phyloP scores from a whole-genome alignment of 2,888 invertebrate genomes.

The Galerucella nymphaeae region DNA sequence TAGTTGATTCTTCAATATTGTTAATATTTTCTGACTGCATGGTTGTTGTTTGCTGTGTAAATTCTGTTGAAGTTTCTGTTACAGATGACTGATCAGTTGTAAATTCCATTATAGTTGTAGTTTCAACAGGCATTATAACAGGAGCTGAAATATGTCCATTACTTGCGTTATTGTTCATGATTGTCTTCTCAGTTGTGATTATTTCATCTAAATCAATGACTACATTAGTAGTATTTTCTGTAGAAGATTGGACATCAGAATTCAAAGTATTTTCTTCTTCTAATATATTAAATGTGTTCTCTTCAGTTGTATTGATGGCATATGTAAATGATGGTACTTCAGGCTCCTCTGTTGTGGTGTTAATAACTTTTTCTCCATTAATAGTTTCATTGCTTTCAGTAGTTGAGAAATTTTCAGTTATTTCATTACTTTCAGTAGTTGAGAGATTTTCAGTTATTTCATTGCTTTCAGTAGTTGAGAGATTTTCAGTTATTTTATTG shows the following conservation, averaged over 20 bases:
- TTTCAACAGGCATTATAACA: background rate
- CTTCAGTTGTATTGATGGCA: background rate
- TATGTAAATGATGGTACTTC: no score
- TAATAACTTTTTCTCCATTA: background rate
- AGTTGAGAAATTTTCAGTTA: background rate
- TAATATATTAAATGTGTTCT: background rate
- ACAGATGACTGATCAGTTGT: background rate
- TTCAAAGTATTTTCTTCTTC: background rate
- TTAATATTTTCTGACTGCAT: background rate
- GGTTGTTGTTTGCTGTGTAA: background rate
- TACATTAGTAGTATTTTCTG: background rate
- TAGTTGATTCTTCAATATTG: background rate
- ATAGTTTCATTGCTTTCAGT: background rate
- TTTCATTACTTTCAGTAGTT: background rate
- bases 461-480: background rate
- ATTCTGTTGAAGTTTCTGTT: background rate
- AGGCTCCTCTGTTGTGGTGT: background rate
- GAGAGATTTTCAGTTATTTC: background rate
- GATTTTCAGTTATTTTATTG: background rate
- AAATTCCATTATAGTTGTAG: background rate
- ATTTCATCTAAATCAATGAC: background rate
- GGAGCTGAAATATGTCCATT: background rate
- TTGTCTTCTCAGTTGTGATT: no score
- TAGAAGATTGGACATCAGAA: background rate
- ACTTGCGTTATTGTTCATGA: background rate